phyloP scores from a whole-genome alignment of 2,888 invertebrate species.

The Drosophila vallismaia region DNA sequence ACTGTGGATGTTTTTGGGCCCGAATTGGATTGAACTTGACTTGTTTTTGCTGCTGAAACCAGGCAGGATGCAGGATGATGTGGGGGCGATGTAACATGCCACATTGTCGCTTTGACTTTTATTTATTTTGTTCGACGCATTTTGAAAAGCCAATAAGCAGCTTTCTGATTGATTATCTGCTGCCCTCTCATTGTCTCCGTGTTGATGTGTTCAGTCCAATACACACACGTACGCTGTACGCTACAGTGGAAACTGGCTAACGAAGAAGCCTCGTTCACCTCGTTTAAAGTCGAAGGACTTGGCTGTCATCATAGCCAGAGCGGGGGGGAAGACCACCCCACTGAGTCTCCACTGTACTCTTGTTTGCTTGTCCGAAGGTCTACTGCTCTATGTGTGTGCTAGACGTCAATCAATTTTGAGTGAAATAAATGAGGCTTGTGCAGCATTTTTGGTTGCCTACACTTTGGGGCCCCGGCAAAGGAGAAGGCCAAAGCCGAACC shows the following conservation, averaged over 20 bases:
- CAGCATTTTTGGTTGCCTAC: slow-evolving; percentile 38
- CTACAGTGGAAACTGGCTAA: slow-evolving; percentile 1
- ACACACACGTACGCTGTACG: slow-evolving; percentile 26
- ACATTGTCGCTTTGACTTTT: slow-evolving; percentile 73
- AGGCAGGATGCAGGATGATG: slow-evolving; percentile 4
- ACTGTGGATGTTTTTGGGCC: slow-evolving; percentile 3
- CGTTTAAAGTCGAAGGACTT: no score
- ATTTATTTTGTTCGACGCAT: slow-evolving; percentile 75
- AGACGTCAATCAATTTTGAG: slow-evolving; percentile 71
- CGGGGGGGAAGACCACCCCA: no score
- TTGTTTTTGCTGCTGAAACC: slow-evolving; percentile 4
- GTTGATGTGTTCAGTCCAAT: slow-evolving; percentile 28
- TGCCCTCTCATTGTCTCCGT: slow-evolving; percentile 45
- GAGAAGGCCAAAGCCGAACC: neutral
- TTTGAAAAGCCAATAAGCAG: slow-evolving; percentile 78
- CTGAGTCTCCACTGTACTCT: slow-evolving; percentile 6
- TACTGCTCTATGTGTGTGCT: slow-evolving; percentile 3
- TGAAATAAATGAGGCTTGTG: slow-evolving; percentile 73
- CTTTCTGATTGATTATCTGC: slow-evolving; percentile 75
- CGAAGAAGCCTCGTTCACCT: no score
- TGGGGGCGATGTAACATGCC: slow-evolving; percentile 57
- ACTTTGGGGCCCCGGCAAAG: slow-evolving; percentile 9
- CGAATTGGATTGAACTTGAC: slow-evolving; percentile 37
- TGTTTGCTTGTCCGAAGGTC: slow-evolving; percentile 14
- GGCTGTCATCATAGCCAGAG: no score